Evolutionary conservation across 2,113 vertebrate species (phyloP), one percentile per base, ranked within the genome.

Genomic region (Castor canadensis): DNA sequence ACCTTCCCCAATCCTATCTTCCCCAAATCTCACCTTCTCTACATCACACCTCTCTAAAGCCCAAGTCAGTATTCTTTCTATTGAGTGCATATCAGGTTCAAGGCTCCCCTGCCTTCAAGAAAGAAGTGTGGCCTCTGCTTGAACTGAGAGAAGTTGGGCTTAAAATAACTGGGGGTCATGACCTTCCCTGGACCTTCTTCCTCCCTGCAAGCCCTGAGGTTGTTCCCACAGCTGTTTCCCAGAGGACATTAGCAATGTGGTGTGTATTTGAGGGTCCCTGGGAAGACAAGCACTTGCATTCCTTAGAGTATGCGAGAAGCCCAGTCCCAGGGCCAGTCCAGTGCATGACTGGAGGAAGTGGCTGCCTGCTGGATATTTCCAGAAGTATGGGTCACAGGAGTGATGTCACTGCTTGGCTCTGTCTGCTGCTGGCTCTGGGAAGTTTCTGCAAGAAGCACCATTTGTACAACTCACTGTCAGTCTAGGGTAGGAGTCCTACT

Each of bases 181-280:
- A 79, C 97, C 96, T 97, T 97, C 92, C 71, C 81, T 82, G 85
- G 73, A 97, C 90, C 97, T 96, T 91, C 95, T 97, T 91, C 97
- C 98, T 81, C 95, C 24, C 97, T 97, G 87, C 72, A 90, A 95
- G 93, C 54, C 43, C 95, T 24, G 83, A 88, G 95, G 89, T 79
- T 97, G 93, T 98, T 98, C 97, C 97, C 98, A 97, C 28, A 95
- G 97, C 69, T 13, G 16, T 79, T 98, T 96, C 97, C 96, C 93
- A 67, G 87, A 93, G 96, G 95, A 87, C 38, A 35, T 95, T 67
- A 97, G 95, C 97, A 77, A 95, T 52, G 92, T 80, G 87, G 62
- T 89, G 81, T 97, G 93, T 93, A 54, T 93, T 35, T 54, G 62
- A 96, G 97, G 96, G 97, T 97, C 96, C 96, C 75, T 97, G 95